Percentiles rank a stretch among this genome's conserved stretches.
Evolutionary conservation across 2,113 vertebrate species (phyloP).

Genomic region (Daubentonia madagascariensis): DNA sequence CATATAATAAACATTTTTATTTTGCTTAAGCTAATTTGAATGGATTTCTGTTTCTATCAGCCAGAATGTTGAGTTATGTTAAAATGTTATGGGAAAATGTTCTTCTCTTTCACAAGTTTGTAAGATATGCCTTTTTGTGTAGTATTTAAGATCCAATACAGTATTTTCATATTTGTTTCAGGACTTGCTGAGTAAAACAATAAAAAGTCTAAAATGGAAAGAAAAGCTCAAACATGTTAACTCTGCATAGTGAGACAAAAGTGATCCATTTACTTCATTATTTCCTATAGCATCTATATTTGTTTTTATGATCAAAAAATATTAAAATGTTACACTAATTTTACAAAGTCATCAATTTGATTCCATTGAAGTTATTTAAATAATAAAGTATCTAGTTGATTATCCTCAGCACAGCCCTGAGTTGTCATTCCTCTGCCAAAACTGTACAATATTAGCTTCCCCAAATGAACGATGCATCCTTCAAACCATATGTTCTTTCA

Average conservation of each 20-base stretch:
- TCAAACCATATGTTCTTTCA: neutral
- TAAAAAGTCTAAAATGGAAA: slow-evolving; percentile 12
- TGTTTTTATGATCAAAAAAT: neutral
- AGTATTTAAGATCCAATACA: neutral
- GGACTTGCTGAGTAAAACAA: neutral
- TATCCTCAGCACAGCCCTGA: neutral
- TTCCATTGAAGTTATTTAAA: neutral
- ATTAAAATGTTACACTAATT: neutral
- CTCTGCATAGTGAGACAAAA: neutral
- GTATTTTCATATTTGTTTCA: neutral
- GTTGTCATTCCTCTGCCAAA: neutral
- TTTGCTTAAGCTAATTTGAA: neutral
- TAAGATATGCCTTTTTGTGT: neutral
- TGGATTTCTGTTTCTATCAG: neutral
- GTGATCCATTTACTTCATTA: neutral
- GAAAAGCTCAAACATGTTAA: neutral
- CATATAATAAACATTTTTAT: neutral
- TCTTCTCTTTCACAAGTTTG: neutral
- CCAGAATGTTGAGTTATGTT: neutral
- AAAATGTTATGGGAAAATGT: neutral
- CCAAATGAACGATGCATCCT: neutral
- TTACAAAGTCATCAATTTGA: neutral
- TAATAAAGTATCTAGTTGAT: neutral
- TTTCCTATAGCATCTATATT: neutral
- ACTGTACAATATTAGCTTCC: neutral